Conservation (phyloP, 2,113 vertebrate genomes). For the Pseudorhombus dupliciocellatus region DNA sequence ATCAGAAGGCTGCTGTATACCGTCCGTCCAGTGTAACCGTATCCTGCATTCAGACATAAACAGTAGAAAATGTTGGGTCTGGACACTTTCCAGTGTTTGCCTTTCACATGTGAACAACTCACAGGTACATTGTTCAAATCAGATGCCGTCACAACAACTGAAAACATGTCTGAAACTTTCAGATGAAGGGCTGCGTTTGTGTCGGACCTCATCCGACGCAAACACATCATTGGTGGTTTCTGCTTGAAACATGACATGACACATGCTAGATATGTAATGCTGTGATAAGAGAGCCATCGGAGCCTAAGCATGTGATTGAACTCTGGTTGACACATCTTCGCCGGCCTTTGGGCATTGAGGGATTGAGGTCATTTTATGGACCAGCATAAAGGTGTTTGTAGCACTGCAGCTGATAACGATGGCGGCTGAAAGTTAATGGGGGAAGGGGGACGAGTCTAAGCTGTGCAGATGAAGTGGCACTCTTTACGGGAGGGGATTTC, state of each 20-base stretch:
- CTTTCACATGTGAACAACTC: too few relatives aligned
- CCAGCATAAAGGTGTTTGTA: conserved; percentile 56
- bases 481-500: conserved; percentile 61
- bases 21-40: background rate
- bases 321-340: conserved; percentile 49
- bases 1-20: background rate
- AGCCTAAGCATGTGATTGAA: conserved; percentile 48
- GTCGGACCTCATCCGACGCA: too few relatives aligned
- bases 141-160: too few relatives aligned
- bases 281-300: conserved; percentile 36
- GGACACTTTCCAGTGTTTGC: too few relatives aligned
- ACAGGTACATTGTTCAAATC: too few relatives aligned
- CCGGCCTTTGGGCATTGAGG: conserved; percentile 50
- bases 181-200: too few relatives aligned
- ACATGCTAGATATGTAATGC: background rate
- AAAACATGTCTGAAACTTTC: too few relatives aligned
- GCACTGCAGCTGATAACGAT: conserved; percentile 47
- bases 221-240: too few relatives aligned
- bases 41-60: background rate
- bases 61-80: too few relatives aligned
- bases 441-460: conserved; percentile 44
- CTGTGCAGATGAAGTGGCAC: conserved; percentile 58
- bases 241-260: background rate
- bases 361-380: conserved; percentile 52
- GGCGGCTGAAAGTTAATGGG: conserved; percentile 50